Base-by-base conservation (phyloP, 2,888 invertebrate species). In the Trachelus stipa region DNA sequence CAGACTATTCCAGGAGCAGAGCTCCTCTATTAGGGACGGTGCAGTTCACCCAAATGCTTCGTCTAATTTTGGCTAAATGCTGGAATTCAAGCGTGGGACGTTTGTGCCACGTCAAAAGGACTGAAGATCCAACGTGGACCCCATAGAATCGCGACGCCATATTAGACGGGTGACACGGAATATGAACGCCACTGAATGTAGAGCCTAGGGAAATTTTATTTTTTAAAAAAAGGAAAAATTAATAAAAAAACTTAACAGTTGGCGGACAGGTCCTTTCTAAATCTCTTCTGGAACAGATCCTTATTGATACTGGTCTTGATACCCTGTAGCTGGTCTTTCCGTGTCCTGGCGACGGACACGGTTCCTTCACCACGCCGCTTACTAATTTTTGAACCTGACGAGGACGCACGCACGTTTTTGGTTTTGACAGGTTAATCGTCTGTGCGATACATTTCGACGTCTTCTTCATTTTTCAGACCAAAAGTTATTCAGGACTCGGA, bases 281-380 rank as follows among this genome's bases (percentile, higher is more conserved):
- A 74, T 92, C 91, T 15, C 86, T 88, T 4, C 91, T 89, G 0
- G 91, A 89, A 83, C 92, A 92, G 71, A 92, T 84, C 79, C 88
- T 87, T 73, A 92, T 90, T 9, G 87, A 79, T 74, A 91, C 91
- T 9, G 88, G 85, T 76, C 81, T 84, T 0, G 83, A 78, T 23
- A 75, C 79, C 80, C 83, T 73, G 76, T 83, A 84, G 56, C 74
- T 34, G 11, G 31, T 73, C 23, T 68, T 31, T 33, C 12, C 71
- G 69, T 68, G 79, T 37, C 34, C 77, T 12, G 34, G 34, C 30
- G 71, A 75, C 1, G 81, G 77, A 78, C 86, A 87, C 6, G 86
- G 79, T 35, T 83, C 82, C 34, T 69, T 69, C 34, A 76, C 68
- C 12, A 87, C 85, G 11, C 83, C 81, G 30, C 78, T 81, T 15